phyloP scores from a whole-genome alignment of 2,797 vertebrate genomes.

The Sebastes jordani region DNA sequence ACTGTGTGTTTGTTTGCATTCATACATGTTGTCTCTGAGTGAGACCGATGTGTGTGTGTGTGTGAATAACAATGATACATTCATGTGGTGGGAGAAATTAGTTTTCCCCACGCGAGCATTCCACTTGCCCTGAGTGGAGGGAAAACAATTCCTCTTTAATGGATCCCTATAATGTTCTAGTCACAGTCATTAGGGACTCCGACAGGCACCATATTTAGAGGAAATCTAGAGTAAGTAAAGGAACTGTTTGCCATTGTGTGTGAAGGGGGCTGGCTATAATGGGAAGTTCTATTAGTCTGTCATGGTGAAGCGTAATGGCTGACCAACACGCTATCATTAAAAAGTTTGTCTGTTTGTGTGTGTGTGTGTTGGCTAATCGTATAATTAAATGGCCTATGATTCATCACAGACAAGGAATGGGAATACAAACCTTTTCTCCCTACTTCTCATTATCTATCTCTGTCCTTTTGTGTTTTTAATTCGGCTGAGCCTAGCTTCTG shows the following conservation, averaged over 20 bases:
- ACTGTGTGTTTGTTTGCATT: not conserved
- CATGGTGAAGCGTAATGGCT: conserved; percentile 56
- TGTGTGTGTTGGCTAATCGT: conserved; percentile 42
- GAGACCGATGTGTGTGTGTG: not conserved
- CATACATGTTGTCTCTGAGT: not conserved
- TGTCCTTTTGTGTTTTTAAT: conserved; percentile 44
- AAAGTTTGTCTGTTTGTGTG: conserved; percentile 24
- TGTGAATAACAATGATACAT: conserved; percentile 36
- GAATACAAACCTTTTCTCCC: conserved; percentile 32
- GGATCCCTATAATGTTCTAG: conserved; percentile 65
- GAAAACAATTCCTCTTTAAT: conserved; percentile 66
- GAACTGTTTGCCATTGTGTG: conserved; percentile 54
- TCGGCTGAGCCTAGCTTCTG: conserved; percentile 27
- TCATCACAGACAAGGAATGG: conserved; percentile 51
- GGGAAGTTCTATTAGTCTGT: conserved; percentile 63
- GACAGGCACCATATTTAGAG: conserved; percentile 70
- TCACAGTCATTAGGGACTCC: conserved; percentile 70
- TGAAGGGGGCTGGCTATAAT: conserved; percentile 58
- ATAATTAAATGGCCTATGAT: conserved; percentile 60
- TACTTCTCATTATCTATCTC: conserved; percentile 20
- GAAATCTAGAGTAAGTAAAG: conserved; percentile 79
- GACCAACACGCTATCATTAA: conserved; percentile 60
- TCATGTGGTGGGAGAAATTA: conserved; percentile 31
- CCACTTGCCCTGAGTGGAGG: conserved; percentile 34
- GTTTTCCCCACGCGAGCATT: conserved; percentile 10